phyloP scores from a whole-genome alignment of 2,888 invertebrate species.

The Capitulum mitella region DNA sequence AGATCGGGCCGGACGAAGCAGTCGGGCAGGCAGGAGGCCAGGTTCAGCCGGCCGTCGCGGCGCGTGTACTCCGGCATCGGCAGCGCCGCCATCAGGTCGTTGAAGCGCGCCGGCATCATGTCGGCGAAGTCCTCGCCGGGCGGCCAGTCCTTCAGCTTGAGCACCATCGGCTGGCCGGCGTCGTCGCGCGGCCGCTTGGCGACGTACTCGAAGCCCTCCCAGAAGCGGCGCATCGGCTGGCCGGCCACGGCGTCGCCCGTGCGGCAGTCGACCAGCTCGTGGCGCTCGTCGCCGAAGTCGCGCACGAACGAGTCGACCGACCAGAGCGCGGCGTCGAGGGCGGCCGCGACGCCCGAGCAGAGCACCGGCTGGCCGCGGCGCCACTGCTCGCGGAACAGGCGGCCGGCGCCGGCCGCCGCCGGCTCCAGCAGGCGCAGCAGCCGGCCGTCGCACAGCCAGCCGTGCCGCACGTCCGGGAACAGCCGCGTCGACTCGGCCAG shows the following conservation, averaged over 20 bases:
- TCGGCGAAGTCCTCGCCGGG: constrained; percentile 91
- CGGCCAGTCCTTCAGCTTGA: constrained; percentile 97
- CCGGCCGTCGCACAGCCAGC: constrained; percentile 89
- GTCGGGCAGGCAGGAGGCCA: constrained; percentile 49
- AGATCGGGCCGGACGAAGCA: constrained; percentile 81
- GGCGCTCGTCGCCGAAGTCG: constrained; percentile 85
- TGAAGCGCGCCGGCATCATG: constrained; percentile 63
- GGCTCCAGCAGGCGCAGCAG: constrained; percentile 77
- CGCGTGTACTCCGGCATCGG: constrained; percentile 75
- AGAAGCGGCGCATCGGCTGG: constrained; percentile 85
- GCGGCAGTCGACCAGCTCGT: constrained; percentile 87
- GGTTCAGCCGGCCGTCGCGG: constrained; percentile 46
- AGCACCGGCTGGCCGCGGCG: constrained; percentile 88
- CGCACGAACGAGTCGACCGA: constrained; percentile 79
- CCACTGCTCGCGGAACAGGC: constrained; percentile 70
- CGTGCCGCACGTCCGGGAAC: constrained; percentile 82
- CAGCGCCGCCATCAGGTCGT: constrained; percentile 78
- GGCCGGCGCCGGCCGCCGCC: constrained; percentile 64
- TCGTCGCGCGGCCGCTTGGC: constrained; percentile 72
- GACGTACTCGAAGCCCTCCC: constrained; percentile 91
- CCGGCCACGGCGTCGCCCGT: constrained; percentile 81
- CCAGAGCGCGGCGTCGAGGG: constrained; percentile 77
- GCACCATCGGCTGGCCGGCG: constrained; percentile 65
- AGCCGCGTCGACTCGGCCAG: constrained; percentile 66
- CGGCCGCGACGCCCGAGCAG: constrained; percentile 75